These are phyloP conservation scores for Meteorus colon DNA, from an alignment of 2,888 invertebrate genomes.

Conservation along the genomic window DNA sequence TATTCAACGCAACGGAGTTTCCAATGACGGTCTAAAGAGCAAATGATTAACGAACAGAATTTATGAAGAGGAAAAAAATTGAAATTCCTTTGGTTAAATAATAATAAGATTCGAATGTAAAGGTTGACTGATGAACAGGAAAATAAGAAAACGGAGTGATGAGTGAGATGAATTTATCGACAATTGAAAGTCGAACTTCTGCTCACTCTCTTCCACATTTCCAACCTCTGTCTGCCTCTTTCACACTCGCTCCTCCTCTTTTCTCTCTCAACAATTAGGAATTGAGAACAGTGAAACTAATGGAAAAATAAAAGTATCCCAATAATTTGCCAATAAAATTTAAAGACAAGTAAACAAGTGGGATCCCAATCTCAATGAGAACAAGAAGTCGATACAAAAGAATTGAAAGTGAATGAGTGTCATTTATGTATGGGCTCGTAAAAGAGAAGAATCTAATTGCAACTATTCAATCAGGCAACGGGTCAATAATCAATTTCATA, in stretches of 20 bases:
- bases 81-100: constrained; percentile 5
- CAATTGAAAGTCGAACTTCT: constrained; percentile 7
- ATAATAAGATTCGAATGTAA: constrained; percentile 10
- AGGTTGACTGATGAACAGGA: neutral
- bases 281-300: neutral
- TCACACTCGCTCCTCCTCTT: neutral
- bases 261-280: constrained; percentile 1
- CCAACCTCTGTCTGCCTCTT: neutral
- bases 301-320: neutral
- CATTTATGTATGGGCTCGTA: neutral
- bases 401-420: neutral
- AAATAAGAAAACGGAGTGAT: neutral
- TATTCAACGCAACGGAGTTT: constrained; percentile 31
- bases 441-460: neutral
- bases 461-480: neutral
- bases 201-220: neutral
- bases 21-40: constrained; percentile 38
- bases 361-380: neutral
- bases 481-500: neutral
- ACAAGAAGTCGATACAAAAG: neutral
- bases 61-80: neutral
- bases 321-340: neutral
- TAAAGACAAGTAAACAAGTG: neutral
- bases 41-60: constrained; percentile 13
- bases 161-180: neutral